A percentile compares a stretch with the other conserved stretches of the same genome.
These are phyloP conservation scores for Castor canadensis DNA, from an alignment of 2,113 vertebrate genomes.

Conservation along the genomic window DNA sequence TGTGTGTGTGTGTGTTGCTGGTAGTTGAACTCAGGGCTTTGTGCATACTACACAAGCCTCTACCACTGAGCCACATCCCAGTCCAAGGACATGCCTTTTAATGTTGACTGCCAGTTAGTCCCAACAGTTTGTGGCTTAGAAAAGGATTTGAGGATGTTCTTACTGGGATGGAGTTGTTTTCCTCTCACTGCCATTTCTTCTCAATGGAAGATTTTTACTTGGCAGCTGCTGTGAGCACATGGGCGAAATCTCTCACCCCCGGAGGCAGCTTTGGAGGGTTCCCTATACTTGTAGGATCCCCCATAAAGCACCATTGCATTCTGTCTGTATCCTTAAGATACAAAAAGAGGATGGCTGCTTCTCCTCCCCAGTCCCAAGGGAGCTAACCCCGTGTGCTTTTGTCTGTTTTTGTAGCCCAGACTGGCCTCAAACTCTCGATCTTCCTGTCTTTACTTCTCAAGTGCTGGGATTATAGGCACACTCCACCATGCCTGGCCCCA, in stretches of 20 bases:
- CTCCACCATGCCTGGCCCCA: not conserved
- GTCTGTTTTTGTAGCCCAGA: not conserved
- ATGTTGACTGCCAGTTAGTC: not conserved
- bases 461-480: not conserved
- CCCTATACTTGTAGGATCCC: not conserved
- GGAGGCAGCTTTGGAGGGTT: not conserved
- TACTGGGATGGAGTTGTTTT: not conserved
- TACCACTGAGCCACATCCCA: too few relatives aligned
- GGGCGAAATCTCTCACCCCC: not conserved
- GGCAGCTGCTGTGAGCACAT: conserved; percentile 20
- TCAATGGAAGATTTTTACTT: not conserved
- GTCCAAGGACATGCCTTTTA: not conserved
- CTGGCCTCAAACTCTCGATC: not conserved
- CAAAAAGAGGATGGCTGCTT: not conserved
- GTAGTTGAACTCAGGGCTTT: not conserved
- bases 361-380: not conserved
- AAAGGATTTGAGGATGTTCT: not conserved
- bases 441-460: not conserved
- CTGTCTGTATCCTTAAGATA: not conserved
- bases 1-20: not conserved
- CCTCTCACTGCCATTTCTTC: not conserved
- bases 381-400: not conserved
- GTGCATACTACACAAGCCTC: not conserved
- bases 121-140: not conserved
- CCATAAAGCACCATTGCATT: not conserved